Evolutionary conservation across 2,113 vertebrate genomes (phyloP).

Genomic region (Panthera leo): DNA sequence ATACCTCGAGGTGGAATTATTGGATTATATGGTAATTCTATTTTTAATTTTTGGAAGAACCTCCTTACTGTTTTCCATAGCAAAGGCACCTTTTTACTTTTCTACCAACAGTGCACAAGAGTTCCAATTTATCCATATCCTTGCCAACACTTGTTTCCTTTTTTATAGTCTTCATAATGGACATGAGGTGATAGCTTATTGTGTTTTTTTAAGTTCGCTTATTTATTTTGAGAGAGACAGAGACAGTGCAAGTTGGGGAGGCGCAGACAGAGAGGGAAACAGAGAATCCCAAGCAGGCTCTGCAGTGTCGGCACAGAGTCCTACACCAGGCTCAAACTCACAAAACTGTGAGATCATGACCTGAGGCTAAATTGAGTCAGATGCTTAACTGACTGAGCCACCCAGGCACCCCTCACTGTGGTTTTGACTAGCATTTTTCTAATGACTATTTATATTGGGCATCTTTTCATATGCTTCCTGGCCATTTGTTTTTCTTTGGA

Average conservation of each 20-base stretch:
- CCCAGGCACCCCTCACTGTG: neutral
- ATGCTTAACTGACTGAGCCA: too few relatives aligned
- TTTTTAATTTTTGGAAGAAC: neutral
- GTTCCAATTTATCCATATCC: neutral
- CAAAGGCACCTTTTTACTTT: neutral
- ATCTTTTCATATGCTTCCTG: neutral
- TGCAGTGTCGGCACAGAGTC: too few relatives aligned
- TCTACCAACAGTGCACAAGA: neutral
- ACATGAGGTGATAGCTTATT: neutral
- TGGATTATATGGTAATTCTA: neutral
- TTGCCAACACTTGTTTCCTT: neutral
- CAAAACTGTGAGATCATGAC: too few relatives aligned
- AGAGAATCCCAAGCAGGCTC: too few relatives aligned
- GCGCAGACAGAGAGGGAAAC: too few relatives aligned
- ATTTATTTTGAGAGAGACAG: too few relatives aligned
- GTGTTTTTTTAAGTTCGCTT: too few relatives aligned
- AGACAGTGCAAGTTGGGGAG: too few relatives aligned
- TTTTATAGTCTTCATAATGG: neutral
- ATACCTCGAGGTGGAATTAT: neutral
- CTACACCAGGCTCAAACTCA: too few relatives aligned
- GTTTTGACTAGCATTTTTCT: neutral
- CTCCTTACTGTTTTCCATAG: neutral
- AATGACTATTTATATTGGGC: neutral
- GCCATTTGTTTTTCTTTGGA: neutral
- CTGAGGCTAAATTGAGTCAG: too few relatives aligned